Percentiles rank a stretch among this genome's conserved stretches.
Evolutionary conservation across 2,797 vertebrate species (phyloP).

Genomic region (Gymnopithys bicolor): DNA sequence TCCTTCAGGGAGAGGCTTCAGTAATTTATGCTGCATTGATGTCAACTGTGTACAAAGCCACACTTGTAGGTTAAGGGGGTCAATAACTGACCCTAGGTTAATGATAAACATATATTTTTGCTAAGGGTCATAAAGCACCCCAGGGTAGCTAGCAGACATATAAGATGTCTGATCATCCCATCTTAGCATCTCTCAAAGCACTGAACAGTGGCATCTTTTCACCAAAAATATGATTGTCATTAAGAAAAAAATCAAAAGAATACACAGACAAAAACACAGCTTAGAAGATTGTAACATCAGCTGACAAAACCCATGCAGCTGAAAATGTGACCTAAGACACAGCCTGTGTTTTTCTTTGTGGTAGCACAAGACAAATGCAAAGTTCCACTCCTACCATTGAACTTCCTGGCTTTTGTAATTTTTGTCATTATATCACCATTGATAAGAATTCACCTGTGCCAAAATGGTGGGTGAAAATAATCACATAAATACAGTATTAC

Average conservation of each 20-base stretch:
- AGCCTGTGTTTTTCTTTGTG: neutral
- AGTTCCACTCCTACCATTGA: slow-evolving; percentile 1
- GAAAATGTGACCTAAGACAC: neutral
- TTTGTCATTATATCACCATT: slow-evolving; percentile 50
- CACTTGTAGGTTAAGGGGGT: neutral
- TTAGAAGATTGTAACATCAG: neutral
- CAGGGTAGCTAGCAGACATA: neutral
- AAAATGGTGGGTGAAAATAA: slow-evolving; percentile 46
- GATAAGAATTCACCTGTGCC: slow-evolving; percentile 31
- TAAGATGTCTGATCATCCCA: neutral
- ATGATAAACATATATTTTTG: slow-evolving; percentile 12
- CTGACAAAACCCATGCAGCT: neutral
- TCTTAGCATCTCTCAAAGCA: neutral
- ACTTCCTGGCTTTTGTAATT: slow-evolving; percentile 27
- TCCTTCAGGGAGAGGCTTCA: neutral
- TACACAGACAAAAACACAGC: neutral
- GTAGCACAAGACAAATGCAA: slow-evolving; percentile 1
- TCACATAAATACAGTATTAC: slow-evolving; percentile 57
- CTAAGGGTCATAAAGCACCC: neutral
- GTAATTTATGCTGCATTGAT: neutral
- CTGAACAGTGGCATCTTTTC: neutral
- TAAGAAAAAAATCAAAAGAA: neutral
- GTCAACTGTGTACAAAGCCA: neutral
- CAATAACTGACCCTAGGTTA: slow-evolving; percentile 9
- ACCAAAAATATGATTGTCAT: neutral